Conservation (phyloP, 2,888 invertebrate species). For the Agriopis aurantiaria region DNA sequence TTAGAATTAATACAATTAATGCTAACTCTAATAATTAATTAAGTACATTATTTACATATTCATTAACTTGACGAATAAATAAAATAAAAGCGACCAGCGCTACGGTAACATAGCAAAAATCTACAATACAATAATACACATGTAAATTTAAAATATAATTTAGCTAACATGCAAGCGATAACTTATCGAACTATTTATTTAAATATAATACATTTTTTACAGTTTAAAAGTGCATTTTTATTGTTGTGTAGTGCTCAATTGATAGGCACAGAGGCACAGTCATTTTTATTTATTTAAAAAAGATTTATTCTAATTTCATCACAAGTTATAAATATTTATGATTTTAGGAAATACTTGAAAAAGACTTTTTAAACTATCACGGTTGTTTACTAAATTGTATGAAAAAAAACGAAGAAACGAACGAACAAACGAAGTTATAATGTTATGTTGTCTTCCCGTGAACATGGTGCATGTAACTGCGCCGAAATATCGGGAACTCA, state of each 20-base stretch:
- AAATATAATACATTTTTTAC: conserved; percentile 41
- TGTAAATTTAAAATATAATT: conserved; percentile 36
- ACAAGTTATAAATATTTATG: conserved; percentile 25
- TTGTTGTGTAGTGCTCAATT: conserved; percentile 75
- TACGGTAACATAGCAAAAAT: conserved; percentile 46
- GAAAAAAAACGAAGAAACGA: too few species aligned
- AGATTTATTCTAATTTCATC: conserved; percentile 46
- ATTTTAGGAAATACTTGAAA: background rate
- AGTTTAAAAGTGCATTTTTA: conserved; percentile 59
- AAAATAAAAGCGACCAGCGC: conserved; percentile 70
- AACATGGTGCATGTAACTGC: too few species aligned
- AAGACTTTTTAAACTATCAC: too few species aligned
- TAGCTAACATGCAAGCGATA: conserved; percentile 41
- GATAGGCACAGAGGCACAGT: conserved; percentile 83
- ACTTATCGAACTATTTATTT: conserved; percentile 12
- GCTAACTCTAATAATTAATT: conserved; percentile 49
- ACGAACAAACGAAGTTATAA: too few species aligned
- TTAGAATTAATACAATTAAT: conserved; percentile 52
- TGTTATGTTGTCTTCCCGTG: too few species aligned
- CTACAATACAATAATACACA: conserved; percentile 43
- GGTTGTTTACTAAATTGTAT: too few species aligned
- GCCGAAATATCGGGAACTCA: too few species aligned
- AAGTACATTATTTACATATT: conserved; percentile 62
- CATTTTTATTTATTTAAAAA: conserved; percentile 55
- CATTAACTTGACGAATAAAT: conserved; percentile 14